A percentile compares a stretch with the other conserved stretches of the same genome.
These are phyloP conservation scores for Pao palembangensis DNA, from an alignment of 2,113 vertebrate species.

Conservation along the genomic window DNA sequence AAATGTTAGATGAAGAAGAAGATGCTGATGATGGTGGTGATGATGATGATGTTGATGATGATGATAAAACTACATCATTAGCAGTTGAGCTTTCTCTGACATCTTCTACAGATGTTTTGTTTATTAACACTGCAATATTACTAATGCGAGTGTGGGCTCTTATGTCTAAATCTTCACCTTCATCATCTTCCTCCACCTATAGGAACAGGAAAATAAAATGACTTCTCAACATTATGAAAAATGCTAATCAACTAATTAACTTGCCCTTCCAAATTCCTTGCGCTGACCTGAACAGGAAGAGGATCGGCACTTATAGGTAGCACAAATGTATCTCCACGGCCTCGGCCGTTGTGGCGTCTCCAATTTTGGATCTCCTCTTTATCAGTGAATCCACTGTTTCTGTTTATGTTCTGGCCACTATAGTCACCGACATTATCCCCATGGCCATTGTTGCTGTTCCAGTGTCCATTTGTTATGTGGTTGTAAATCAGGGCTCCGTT, in stretches of 20 bases:
- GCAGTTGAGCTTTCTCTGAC: conserved; percentile 49
- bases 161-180: conserved; percentile 70
- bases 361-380: conserved; percentile 45
- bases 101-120: conserved; percentile 37
- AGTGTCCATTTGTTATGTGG: conserved; percentile 71
- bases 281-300: conserved; percentile 58
- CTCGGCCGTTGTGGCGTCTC: conserved; percentile 43
- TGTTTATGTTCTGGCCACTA: conserved; percentile 13
- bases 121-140: conserved; percentile 41
- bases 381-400: conserved; percentile 40
- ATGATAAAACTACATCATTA: conserved; percentile 25
- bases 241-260: neutral
- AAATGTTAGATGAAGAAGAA: conserved; percentile 48
- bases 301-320: conserved; percentile 68
- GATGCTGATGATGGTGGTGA: conserved; percentile 33
- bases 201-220: conserved; percentile 1
- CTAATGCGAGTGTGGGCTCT: conserved; percentile 54
- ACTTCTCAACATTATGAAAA: neutral
- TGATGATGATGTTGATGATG: conserved; percentile 48
- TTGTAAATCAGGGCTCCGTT: conserved; percentile 82
- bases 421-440: conserved; percentile 33
- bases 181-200: conserved; percentile 68
- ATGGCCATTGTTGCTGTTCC: conserved; percentile 54
- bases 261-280: neutral
- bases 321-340: conserved; percentile 58